A percentile compares a stretch with the other conserved stretches of the same genome.
Conservation (phyloP, 2,113 vertebrate species). For the Himantopus leucocephalus region DNA sequence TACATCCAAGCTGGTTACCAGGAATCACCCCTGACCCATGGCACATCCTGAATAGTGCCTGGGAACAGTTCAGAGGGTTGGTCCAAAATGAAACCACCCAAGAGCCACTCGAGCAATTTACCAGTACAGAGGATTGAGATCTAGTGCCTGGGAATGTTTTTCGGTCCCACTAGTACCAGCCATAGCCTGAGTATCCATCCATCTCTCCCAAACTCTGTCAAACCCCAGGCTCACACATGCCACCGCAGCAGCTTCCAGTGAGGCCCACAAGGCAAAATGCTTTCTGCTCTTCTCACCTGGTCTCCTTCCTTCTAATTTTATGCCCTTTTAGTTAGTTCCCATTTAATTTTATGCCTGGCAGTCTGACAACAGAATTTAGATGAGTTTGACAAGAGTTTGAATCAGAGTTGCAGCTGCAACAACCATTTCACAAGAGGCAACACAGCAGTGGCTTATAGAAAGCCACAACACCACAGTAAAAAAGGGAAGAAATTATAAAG, state of each 20-base stretch:
- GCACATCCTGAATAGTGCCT: background rate
- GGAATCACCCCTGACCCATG: background rate
- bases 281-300: background rate
- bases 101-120: background rate
- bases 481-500: background rate
- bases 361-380: background rate
- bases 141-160: background rate
- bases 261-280: background rate
- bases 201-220: background rate
- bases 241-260: background rate
- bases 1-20: background rate
- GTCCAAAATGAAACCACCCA: rapidly evolving
- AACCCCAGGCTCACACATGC: background rate
- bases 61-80: background rate
- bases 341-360: background rate
- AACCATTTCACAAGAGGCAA: background rate
- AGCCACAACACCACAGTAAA: background rate
- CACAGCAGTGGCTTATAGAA: background rate
- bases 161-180: background rate
- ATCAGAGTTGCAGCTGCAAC: background rate
- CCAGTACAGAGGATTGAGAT: background rate
- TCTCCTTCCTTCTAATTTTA: background rate
- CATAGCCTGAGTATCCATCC: background rate
- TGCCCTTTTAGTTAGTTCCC: background rate
- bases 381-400: background rate